Evolutionary conservation across 2,888 invertebrate genomes (phyloP), one percentile per base, ranked within the genome.

Genomic region (Nomada ferruginata): DNA sequence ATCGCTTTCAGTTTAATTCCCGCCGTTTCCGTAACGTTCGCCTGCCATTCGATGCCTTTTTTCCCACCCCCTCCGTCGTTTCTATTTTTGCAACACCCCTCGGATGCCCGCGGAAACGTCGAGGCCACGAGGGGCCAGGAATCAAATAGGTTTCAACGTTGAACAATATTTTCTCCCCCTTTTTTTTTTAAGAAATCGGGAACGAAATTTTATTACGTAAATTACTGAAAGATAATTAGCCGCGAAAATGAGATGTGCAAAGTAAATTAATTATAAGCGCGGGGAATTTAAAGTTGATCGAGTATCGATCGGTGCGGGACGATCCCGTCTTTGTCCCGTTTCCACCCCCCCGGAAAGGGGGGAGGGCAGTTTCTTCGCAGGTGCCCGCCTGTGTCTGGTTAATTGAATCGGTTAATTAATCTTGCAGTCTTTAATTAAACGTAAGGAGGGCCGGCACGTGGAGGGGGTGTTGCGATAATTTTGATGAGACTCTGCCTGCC

Each of bases 1-100:
- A 88, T 88, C 88, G 85, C 86, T 79, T 88, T 88, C 85, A 89
- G 88, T 91, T 87, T 84, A 86, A 87, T 89, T 85, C 78, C 2
- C 18, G 5, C 7, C 55, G 11, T 57, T 53, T 29, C 44, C 4
- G 20, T 29, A 10, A 36, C 29, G 7, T 52, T 52, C 15, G 3
- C n/a, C 65, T 2, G 18, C 2, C 9, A 7, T 7, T 26, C 9
- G 7, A 0, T 3, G 9, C 18, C 2, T 4, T 15, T 18, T 20
- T 9, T 15, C 2, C 10, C 13, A 44, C 47, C 15, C 15, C 11
- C 3, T 23, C 4, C 15, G 9, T 15, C 5, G 15, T n/a, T 26
- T 26, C 15, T 11, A 10, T 26, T 18, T 20, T 13, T 36, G 5
- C 36, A 7, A 36, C 36, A 7, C 36, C 0, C 36, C 36, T 36